Base-by-base conservation (phyloP, 2,113 vertebrate species). In the Corythaeola cristata region DNA sequence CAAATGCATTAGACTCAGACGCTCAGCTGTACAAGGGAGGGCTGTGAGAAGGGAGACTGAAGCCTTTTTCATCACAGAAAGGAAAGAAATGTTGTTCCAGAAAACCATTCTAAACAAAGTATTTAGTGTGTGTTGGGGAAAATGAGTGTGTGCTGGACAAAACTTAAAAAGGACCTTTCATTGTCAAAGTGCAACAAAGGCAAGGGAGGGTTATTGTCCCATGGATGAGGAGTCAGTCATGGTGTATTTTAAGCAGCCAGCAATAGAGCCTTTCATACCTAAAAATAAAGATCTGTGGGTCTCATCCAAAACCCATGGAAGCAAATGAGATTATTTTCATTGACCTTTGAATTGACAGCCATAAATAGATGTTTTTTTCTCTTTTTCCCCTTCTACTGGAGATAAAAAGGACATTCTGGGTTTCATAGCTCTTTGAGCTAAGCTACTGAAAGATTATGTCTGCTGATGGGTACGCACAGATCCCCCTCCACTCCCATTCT, bases 211-310 rank as follows among this genome's bases (percentile, higher is more conserved):
- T 56, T 64, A 52, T 53, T 72, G 71, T 92, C 56, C 68, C 6
- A 1, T 59, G 28, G 47, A 67, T 93, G 72, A 63, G 49, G 11
- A 66, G 58, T 84, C 93, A 89, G 58, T 94, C 72, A 76, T 28
- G 3, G 49, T 76, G 9, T 62, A 82, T 82, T 75, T 97, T 95
- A 96, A 92, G 91, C 95, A 96, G 68, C 47, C 63, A 84, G 83
- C 86, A 96, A 93, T 77, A 49, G 67, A 88, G 60, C 94, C 91
- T 97, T 97, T 96, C 93, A 97, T 89, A 87, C 59, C 60, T 97
- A 97, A 98, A 98, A 97, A 98, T 98, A 97, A 93, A 97, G 52
- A 67, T 33, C 4, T 52, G 53, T 85, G 80, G 35, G 74, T 88
- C 81, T 88, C 35, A 53, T 90, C 60, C 82, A 91, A 90, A 94